A percentile compares a stretch with the other conserved stretches of the same genome.
Evolutionary conservation across 2,888 invertebrate genomes (phyloP).

Genomic region (Xanthorhoe spadicearia): DNA sequence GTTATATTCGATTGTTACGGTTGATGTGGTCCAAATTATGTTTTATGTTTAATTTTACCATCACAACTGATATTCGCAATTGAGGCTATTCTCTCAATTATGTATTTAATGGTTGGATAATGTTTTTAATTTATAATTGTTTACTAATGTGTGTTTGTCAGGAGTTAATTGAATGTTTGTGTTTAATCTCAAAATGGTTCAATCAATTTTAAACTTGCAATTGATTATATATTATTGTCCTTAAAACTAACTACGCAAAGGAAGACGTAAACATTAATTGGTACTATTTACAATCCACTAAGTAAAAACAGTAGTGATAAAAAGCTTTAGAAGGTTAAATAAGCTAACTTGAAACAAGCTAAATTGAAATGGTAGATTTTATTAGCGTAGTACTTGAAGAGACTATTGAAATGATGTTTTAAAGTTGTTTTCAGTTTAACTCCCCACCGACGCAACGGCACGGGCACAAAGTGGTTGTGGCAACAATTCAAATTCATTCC

Average conservation of each 20-base stretch:
- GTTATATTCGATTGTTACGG: conserved; percentile 5
- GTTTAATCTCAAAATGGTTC: not conserved
- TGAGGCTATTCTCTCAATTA: not conserved
- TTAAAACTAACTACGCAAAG: not conserved
- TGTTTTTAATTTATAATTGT: not conserved
- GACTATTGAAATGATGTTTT: conserved; percentile 13
- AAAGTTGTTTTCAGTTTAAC: conserved; percentile 5
- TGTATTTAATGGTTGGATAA: not conserved
- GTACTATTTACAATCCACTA: not conserved
- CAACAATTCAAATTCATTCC: conserved; percentile 27
- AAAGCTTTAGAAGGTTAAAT: not conserved
- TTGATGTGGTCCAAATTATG: conserved; percentile 1
- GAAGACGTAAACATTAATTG: not conserved
- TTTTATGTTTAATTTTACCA: not conserved
- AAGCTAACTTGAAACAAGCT: conserved; percentile 7
- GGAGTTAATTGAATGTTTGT: not conserved
- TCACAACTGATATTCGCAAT: not conserved
- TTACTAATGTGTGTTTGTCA: not conserved
- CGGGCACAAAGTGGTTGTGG: not conserved
- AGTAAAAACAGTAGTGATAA: not conserved
- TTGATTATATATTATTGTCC: not conserved
- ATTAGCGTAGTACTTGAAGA: conserved; percentile 2
- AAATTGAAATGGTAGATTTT: conserved; percentile 3
- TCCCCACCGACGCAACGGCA: conserved; percentile 8
- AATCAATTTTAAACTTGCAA: not conserved